Conservation (phyloP, 2,888 invertebrate genomes). For the Philaethria dido region DNA sequence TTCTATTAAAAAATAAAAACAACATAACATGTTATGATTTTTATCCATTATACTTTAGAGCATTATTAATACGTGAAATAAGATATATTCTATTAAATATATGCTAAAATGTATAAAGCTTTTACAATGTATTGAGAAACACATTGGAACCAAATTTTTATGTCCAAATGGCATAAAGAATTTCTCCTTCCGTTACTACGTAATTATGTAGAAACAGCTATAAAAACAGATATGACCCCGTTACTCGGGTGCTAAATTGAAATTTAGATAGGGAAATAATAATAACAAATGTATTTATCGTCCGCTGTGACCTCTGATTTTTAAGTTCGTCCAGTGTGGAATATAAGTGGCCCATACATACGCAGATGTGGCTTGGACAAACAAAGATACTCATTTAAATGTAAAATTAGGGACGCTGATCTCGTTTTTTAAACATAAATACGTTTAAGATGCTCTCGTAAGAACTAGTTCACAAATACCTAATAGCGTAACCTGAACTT, state of each 20-base stretch:
- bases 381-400: slow-evolving; percentile 77
- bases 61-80: too few relatives aligned
- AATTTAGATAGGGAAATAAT: slow-evolving; percentile 76
- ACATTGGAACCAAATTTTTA: background rate
- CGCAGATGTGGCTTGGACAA: slow-evolving; percentile 72
- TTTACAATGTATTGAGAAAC: background rate
- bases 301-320: slow-evolving; percentile 71
- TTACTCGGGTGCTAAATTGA: slow-evolving; percentile 74
- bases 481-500: slow-evolving; percentile 14
- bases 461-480: slow-evolving; percentile 28
- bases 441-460: slow-evolving; percentile 50
- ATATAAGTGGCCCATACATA: slow-evolving; percentile 71
- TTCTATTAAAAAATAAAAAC: slow-evolving; percentile 22
- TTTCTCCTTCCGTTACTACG: slow-evolving; percentile 8
- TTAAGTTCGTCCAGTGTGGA: slow-evolving; percentile 59
- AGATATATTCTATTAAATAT: background rate
- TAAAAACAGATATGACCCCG: slow-evolving; percentile 76
- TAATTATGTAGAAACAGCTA: slow-evolving; percentile 66
- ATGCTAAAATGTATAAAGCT: slow-evolving; percentile 13
- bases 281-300: slow-evolving; percentile 75
- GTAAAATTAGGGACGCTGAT: slow-evolving; percentile 69
- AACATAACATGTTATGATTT: background rate
- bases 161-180: slow-evolving; percentile 52
- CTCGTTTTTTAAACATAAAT: slow-evolving; percentile 70
- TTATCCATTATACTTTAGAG: too few relatives aligned